These are phyloP conservation scores for Drosophila prostipennis DNA, from an alignment of 2,888 invertebrate genomes.

Conservation along the genomic window DNA sequence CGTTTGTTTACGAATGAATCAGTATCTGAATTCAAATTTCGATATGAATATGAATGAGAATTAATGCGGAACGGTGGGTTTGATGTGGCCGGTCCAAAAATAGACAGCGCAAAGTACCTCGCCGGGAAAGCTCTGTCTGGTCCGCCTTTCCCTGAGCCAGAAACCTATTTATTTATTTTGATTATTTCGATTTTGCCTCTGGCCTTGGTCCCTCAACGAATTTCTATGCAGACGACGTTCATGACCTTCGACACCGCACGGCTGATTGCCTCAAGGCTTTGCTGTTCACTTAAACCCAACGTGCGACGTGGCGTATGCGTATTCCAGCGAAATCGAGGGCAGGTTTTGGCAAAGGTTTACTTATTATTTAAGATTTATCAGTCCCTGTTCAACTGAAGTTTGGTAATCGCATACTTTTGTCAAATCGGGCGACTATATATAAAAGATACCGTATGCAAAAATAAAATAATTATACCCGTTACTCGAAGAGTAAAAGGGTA, in stretches of 20 bases:
- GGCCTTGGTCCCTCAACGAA: conserved; percentile 23
- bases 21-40: conserved; percentile 10
- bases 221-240: conserved; percentile 20
- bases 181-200: conserved; percentile 35
- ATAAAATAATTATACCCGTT: too few relatives aligned
- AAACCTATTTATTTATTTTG: conserved; percentile 53
- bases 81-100: conserved; percentile 66
- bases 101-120: conserved; percentile 43
- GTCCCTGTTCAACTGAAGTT: background rate
- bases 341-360: background rate
- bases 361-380: background rate
- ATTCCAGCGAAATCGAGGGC: background rate
- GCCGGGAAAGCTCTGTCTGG: conserved; percentile 27
- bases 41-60: conserved; percentile 30
- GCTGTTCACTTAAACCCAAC: background rate
- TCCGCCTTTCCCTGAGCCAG: conserved; percentile 7
- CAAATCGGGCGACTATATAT: too few relatives aligned
- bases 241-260: conserved; percentile 15
- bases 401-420: background rate
- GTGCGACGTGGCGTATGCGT: conserved; percentile 5
- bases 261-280: conserved; percentile 19
- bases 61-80: conserved; percentile 24
- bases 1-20: conserved; percentile 58
- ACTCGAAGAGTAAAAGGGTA: too few relatives aligned
- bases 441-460: too few relatives aligned